Evolutionary conservation across 2,797 vertebrate genomes (phyloP), one percentile per base, ranked within the genome.

Genomic region (Gymnoscopelus microlampas): DNA sequence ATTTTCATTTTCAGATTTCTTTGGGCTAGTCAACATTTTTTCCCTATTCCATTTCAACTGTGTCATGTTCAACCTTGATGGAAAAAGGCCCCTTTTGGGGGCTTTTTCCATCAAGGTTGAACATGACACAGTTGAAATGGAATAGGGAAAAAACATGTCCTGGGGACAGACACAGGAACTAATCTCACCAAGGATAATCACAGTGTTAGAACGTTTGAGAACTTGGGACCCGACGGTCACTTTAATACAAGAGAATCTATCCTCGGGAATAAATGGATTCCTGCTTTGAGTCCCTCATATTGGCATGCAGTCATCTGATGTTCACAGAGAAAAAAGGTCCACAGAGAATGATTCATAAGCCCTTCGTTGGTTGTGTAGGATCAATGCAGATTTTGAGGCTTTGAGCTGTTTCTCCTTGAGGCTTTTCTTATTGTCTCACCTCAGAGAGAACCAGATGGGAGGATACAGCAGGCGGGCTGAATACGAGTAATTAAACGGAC

Each of bases 401-500:
- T 57, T 44, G 11, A 29, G 60, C 64, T 58, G 47, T 23, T 70
- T 70, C 44, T 68, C 60, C 48, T 70, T 44, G 1, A 68, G 54
- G 65, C 50, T 68, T 73, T 19, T 74, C 77, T 74, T 32, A 51
- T 60, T 76, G 67, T 77, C 60, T 87, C 69, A 80, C 76, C 81
- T 84, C 79, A 57, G 59, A 86, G 70, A 55, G 58, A 47, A 75
- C 66, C 88, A 87, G 86, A 91, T 85, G 83, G 85, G 84, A 60
- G 69, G 70, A 2, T 85, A 76, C 79, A 68, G 84, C 58, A 19
- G 85, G 85, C 35, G 74, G 86, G 79, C 71, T 73, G 76, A 79
- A 82, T 88, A 80, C 80, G 66, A 75, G 78, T 81, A 82, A 89
- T 89, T 87, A 90, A 83, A 89, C 80, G 76, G 79, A 80, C 76